phyloP scores from a whole-genome alignment of 2,113 vertebrate genomes.

The Pomatostomus ruficeps region DNA sequence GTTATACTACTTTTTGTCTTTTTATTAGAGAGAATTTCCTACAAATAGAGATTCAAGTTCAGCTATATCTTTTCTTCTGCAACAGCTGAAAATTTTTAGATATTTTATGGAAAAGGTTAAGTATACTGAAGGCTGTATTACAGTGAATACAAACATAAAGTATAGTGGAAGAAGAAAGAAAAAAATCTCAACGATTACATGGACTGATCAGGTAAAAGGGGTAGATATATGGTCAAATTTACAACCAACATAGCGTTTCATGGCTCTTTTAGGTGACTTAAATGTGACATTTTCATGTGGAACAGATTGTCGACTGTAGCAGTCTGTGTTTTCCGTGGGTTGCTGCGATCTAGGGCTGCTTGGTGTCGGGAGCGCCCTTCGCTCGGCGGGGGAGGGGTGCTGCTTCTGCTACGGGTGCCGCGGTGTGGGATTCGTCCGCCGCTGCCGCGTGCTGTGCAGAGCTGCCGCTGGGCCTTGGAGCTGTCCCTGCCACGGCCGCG shows the following conservation, averaged over 20 bases:
- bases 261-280: neutral
- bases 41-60: neutral
- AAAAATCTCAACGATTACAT: neutral
- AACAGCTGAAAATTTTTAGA: neutral
- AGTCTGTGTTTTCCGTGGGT: too few relatives aligned
- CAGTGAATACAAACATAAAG: neutral
- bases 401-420: too few relatives aligned
- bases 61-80: neutral
- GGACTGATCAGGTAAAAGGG: neutral
- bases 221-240: neutral
- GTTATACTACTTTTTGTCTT: neutral
- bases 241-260: neutral
- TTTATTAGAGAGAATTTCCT: neutral
- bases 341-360: too few relatives aligned
- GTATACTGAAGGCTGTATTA: neutral
- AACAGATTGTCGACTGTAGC: neutral
- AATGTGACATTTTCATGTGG: neutral
- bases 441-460: too few relatives aligned
- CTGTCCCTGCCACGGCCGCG: too few relatives aligned
- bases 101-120: neutral
- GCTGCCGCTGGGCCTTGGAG: too few relatives aligned
- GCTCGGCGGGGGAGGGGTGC: too few relatives aligned
- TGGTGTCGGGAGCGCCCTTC: too few relatives aligned
- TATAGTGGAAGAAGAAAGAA: neutral
- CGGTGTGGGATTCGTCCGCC: too few relatives aligned